Percentiles rank a stretch among this genome's conserved stretches.
Conservation (phyloP, 2,888 invertebrate genomes). For the Alloplasta piceator region DNA sequence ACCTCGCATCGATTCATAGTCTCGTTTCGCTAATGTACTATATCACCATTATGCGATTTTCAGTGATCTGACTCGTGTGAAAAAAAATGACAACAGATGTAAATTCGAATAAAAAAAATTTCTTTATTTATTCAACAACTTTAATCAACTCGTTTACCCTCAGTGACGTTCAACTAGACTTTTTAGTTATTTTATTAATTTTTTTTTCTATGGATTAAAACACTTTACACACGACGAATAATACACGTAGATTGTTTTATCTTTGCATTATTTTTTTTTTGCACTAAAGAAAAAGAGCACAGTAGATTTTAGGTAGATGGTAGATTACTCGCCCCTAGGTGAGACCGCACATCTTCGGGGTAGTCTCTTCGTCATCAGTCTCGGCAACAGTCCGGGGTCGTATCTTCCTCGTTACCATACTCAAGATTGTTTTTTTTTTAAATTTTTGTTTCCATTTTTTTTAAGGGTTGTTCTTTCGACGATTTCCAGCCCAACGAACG, state of each 20-base stretch:
- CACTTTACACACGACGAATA: constrained; percentile 78
- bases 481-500: constrained; percentile 45
- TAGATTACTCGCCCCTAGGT: constrained; percentile 83
- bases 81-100: constrained; percentile 38
- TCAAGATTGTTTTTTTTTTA: constrained; percentile 65
- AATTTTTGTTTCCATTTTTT: constrained; percentile 35
- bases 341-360: constrained; percentile 79
- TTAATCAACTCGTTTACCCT: constrained; percentile 62
- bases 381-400: constrained; percentile 77
- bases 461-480: constrained; percentile 23
- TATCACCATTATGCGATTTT: no score
- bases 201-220: constrained; percentile 71
- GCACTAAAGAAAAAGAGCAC: constrained; percentile 74
- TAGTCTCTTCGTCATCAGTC: constrained; percentile 79
- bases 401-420: constrained; percentile 76
- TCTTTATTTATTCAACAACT: not conserved
- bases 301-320: constrained; percentile 82
- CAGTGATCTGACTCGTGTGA: not conserved
- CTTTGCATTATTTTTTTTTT: constrained; percentile 67
- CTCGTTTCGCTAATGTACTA: constrained; percentile 31
- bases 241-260: constrained; percentile 32
- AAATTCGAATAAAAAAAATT: constrained; percentile 26
- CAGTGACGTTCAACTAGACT: constrained; percentile 68
- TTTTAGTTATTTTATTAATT: constrained; percentile 27
- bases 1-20: constrained; percentile 54